A percentile compares a stretch with the other conserved stretches of the same genome.
phyloP scores from a whole-genome alignment of 2,888 invertebrate species.

The Tiliacea aurago region DNA sequence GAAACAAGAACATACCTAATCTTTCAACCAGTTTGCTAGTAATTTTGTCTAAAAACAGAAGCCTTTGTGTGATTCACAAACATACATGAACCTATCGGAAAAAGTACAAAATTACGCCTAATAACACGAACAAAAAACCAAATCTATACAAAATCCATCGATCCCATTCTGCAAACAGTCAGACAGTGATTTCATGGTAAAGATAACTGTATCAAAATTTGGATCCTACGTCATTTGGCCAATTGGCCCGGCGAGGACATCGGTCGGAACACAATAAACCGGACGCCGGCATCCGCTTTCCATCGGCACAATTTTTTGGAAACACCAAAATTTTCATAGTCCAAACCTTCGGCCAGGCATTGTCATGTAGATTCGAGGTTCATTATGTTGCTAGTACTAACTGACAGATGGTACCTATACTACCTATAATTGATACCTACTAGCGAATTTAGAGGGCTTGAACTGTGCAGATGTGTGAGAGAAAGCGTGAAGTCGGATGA shows the following conservation, averaged over 20 bases:
- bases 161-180: constrained; percentile 71
- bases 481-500: constrained; percentile 29
- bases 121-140: constrained; percentile 49
- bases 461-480: constrained; percentile 11
- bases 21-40: neutral
- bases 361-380: constrained; percentile 85
- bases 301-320: constrained; percentile 87
- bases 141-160: constrained; percentile 63
- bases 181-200: constrained; percentile 80
- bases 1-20: neutral
- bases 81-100: constrained; percentile 23
- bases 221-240: constrained; percentile 81
- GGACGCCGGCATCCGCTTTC: constrained; percentile 86
- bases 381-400: constrained; percentile 62
- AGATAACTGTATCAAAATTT: constrained; percentile 87
- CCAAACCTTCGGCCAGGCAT: constrained; percentile 78
- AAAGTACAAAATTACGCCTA: constrained; percentile 55
- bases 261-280: constrained; percentile 83
- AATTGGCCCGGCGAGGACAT: constrained; percentile 86
- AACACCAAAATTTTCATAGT: constrained; percentile 89
- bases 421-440: constrained; percentile 34
- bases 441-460: constrained; percentile 26
- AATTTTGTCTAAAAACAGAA: neutral
- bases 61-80: constrained; percentile 26
- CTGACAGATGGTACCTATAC: constrained; percentile 23